These are phyloP conservation scores for Drosophila subobscura DNA, from an alignment of 1,140 invertebrate genomes.

Conservation along the genomic window DNA sequence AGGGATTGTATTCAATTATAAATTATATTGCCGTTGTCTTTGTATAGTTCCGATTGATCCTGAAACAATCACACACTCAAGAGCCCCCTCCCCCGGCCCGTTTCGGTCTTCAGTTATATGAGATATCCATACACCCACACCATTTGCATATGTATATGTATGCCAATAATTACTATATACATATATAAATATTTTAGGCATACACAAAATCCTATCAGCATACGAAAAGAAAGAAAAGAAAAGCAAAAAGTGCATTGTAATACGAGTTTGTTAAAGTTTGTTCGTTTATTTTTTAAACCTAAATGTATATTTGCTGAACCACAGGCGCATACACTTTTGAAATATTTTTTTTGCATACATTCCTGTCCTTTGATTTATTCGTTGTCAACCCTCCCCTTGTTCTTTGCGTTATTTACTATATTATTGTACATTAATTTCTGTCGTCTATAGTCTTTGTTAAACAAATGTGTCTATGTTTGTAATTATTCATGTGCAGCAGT, in stretches of 20 bases:
- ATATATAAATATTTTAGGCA: conserved; percentile 64
- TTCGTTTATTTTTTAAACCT: conserved; percentile 52
- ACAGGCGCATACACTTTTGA: conserved; percentile 45
- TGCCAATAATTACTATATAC: conserved; percentile 67
- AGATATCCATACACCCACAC: conserved; percentile 62
- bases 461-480: conserved; percentile 57
- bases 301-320: conserved; percentile 38
- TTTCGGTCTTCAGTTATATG: conserved; percentile 62
- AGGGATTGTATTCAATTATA: conserved; percentile 58
- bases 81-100: conserved; percentile 7
- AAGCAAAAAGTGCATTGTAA: conserved; percentile 12
- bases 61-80: conserved; percentile 16
- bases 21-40: conserved; percentile 77
- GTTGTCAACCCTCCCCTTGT: conserved; percentile 13
- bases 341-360: conserved; percentile 59
- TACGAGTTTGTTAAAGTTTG: conserved; percentile 79
- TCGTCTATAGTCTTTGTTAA: conserved; percentile 62
- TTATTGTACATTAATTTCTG: conserved; percentile 41
- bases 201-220: conserved; percentile 59
- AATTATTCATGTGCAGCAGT: conserved; percentile 44
- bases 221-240: conserved; percentile 44
- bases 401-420: conserved; percentile 26
- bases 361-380: conserved; percentile 58
- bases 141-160: conserved; percentile 45
- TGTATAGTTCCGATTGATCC: conserved; percentile 57